A percentile compares a stretch with the other conserved stretches of the same genome.
Conservation (phyloP, 2,797 vertebrate species). For the Typhlichthys eigenmanni region DNA sequence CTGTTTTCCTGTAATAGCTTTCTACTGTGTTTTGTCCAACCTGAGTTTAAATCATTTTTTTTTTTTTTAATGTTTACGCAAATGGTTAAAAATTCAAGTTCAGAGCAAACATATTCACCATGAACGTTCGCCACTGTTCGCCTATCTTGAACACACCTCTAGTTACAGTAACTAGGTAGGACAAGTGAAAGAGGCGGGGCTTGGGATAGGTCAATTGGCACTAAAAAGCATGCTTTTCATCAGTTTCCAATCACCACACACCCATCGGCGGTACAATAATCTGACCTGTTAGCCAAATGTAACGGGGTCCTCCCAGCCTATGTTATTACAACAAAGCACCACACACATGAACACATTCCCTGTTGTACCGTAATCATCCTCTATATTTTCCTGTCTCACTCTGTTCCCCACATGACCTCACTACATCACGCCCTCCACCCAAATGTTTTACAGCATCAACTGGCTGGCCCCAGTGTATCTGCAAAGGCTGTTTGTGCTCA, state of each 20-base stretch:
- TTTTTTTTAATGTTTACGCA: no score
- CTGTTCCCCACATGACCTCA: slow-evolving; percentile 66
- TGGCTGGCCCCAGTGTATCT: background rate
- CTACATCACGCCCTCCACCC: slow-evolving; percentile 62
- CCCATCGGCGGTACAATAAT: slow-evolving; percentile 28
- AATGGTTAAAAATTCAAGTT: no score
- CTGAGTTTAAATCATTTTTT: no score
- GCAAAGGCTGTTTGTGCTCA: slow-evolving; percentile 26
- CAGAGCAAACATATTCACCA: no score
- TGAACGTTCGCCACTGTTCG: no score
- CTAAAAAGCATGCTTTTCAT: slow-evolving; percentile 29
- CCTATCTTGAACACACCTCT: no score
- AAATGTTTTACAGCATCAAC: slow-evolving; percentile 46
- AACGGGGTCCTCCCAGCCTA: slow-evolving; percentile 45
- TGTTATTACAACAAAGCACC: slow-evolving; percentile 7
- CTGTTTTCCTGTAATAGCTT: no score
- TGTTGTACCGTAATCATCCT: slow-evolving; percentile 42
- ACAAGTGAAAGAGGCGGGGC: no score
- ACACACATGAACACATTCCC: slow-evolving; percentile 56
- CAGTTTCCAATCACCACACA: slow-evolving; percentile 8
- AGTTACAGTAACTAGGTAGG: no score
- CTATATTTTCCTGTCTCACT: slow-evolving; percentile 43
- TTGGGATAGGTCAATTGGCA: background rate
- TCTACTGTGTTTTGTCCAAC: no score
- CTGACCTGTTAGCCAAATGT: slow-evolving; percentile 34